A percentile compares a stretch with the other conserved stretches of the same genome.
Evolutionary conservation across 2,113 vertebrate genomes (phyloP).

Genomic region (Odobenus rosmarus): DNA sequence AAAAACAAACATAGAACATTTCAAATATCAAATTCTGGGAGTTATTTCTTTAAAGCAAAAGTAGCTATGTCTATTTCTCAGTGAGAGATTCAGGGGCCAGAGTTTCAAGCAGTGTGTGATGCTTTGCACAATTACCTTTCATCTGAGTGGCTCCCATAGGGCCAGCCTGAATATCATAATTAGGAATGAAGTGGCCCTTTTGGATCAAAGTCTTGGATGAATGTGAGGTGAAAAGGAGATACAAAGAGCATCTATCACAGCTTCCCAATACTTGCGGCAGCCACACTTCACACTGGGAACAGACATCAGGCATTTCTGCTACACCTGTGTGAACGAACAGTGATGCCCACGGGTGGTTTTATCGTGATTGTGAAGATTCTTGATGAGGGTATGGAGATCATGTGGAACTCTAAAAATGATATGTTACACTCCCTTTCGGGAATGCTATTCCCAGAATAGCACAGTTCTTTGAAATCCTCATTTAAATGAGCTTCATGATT

Average conservation of each 20-base stretch:
- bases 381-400: slow-evolving; percentile 51
- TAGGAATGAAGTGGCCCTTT: neutral
- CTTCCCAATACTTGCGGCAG: neutral
- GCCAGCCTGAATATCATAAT: neutral
- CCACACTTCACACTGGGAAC: neutral
- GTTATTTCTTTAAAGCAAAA: slow-evolving; percentile 45
- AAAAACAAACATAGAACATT: slow-evolving; percentile 18
- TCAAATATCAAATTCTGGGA: neutral
- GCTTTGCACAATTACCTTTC: neutral
- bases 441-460: slow-evolving; percentile 73
- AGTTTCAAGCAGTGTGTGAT: neutral
- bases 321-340: neutral
- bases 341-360: neutral
- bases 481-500: slow-evolving; percentile 74
- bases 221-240: neutral
- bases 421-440: slow-evolving; percentile 60
- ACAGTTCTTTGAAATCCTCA: slow-evolving; percentile 79
- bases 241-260: neutral
- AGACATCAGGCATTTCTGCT: neutral
- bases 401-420: slow-evolving; percentile 73
- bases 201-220: neutral
- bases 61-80: neutral
- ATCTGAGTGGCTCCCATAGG: neutral
- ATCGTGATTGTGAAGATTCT: slow-evolving; percentile 60
- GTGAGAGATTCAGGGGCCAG: slow-evolving; percentile 9